Base-by-base conservation (phyloP, 2,888 invertebrate species). In the Aphrophora alni region DNA sequence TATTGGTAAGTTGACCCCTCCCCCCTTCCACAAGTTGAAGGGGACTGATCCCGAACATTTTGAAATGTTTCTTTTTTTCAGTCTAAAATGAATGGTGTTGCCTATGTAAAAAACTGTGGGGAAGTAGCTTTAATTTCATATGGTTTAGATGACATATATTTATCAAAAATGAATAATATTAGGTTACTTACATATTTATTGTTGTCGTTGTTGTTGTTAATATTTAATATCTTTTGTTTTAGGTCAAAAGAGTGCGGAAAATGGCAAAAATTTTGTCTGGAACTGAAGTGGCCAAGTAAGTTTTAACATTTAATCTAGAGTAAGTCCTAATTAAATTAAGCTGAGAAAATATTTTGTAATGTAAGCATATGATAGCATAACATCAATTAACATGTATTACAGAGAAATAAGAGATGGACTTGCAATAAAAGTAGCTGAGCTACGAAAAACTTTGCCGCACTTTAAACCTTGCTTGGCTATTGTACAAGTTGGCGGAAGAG, bases 401-500 rank as follows among this genome's bases (percentile, higher is more conserved):
- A 96, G 96, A 86, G 92, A 94, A 85, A 94, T 97, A 85, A 92
- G 93, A 81, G 90, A 92, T 86, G 90, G 92, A 72, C 89, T 97
- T 72, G 90, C 91, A 8, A 88, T 89, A 85, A 92, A 95, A 86
- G 94, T 97, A 4, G 86, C 87, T 4, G 88, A 90, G 78, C 87
- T 95, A 83, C 70, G 81, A 21, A 38, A 82, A 26, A 80, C 68
- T 21, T 27, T 84, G 44, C 83, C 83, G 3, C 83, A 83, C 74
- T 97, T 95, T 88, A 88, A 89, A 83, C 94, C 95, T 0, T 94
- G 94, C 17, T 90, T 99, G 84, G 96, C 97, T 26, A 98, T 99
- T 87, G 95, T 99, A 71, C 95, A 99, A 92, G 99, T 99, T 82
- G 99, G 99, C 14, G 95, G 94, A 0, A 92, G 98, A 0, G 97